Base-by-base conservation (phyloP, 2,888 invertebrate genomes). In the Amphiduros pacificus region DNA sequence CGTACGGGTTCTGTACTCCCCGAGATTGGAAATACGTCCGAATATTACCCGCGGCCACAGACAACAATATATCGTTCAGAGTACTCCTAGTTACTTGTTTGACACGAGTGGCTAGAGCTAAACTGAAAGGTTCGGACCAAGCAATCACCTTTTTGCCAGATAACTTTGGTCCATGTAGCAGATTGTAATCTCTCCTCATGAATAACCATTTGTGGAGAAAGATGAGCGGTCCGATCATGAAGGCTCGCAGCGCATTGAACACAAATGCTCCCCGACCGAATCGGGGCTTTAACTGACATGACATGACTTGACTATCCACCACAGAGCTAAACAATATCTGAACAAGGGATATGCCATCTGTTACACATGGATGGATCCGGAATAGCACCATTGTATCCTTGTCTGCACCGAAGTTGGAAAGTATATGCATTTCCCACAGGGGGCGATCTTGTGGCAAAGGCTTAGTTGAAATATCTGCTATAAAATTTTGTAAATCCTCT, bases 11-110 rank as follows among this genome's bases (percentile, higher is more conserved):
- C 11, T 74, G 69, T 54, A 85, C 79, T n/a, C 86, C 86, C 57
- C 81, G 80, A 29, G 77, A 73, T 69, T 85, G 85, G 63, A 86
- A 78, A 68, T 85, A 83, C 28, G 75, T 78, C 41, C 86, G 73
- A 50, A 86, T 72, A 61, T 84, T 84, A 29, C 87, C 86, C 1
- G 86, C 83, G 9, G 85, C 77, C 1, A 85, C 85, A 0, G 86
- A 82, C 68, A 87, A 76, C 36, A 87, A 78, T 6, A 87, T 84
- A 71, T 86, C 86, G 68, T 85, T 86, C 50, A 86, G 76, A 1
- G 85, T 84, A 58, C 85, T 84, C 36, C 86, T 73, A 56, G 86
- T 86, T 32, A 87, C 85, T 72, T 86, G 85, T 69, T 86, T 86
- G 56, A 87, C 83, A 54, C 85, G 75, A 63, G 82, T 80, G 48